phyloP scores from a whole-genome alignment of 2,888 invertebrate species.

The Esperia sulphurella region DNA sequence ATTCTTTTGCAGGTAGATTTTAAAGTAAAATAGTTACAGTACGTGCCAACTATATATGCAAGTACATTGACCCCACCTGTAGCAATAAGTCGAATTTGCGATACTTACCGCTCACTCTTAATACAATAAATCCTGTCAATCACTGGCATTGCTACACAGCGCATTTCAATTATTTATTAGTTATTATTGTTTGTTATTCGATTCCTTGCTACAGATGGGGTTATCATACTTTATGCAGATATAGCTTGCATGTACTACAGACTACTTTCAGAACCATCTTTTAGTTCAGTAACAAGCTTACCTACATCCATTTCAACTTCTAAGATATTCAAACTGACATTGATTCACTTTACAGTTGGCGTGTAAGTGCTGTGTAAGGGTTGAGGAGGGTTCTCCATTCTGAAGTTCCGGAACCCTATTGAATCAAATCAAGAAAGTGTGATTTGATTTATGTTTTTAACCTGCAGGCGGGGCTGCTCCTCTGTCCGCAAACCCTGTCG shows the following conservation, averaged over 20 bases:
- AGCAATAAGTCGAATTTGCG: no score
- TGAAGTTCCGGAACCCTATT: constrained; percentile 11
- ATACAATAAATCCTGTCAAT: no score
- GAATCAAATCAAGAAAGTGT: constrained; percentile 59
- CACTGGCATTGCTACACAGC: no score
- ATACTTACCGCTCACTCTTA: no score
- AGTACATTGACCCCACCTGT: no score
- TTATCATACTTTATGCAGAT: no score
- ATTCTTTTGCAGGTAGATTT: no score
- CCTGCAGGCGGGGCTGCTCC: constrained; percentile 90
- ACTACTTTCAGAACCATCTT: not conserved
- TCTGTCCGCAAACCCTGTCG: constrained; percentile 94
- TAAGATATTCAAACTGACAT: not conserved
- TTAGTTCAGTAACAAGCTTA: not conserved
- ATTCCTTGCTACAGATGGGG: no score
- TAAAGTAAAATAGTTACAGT: no score
- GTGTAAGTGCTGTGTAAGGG: constrained; percentile 73
- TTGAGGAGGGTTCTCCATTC: constrained; percentile 46
- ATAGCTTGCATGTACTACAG: not conserved
- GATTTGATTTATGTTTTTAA: constrained; percentile 62
- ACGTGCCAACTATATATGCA: no score
- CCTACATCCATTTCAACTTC: constrained; percentile 2
- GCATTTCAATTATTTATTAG: no score
- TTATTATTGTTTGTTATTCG: no score
- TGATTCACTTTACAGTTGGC: constrained; percentile 28